phyloP scores from a whole-genome alignment of 2,113 vertebrate species.

The Sorex araneus region DNA sequence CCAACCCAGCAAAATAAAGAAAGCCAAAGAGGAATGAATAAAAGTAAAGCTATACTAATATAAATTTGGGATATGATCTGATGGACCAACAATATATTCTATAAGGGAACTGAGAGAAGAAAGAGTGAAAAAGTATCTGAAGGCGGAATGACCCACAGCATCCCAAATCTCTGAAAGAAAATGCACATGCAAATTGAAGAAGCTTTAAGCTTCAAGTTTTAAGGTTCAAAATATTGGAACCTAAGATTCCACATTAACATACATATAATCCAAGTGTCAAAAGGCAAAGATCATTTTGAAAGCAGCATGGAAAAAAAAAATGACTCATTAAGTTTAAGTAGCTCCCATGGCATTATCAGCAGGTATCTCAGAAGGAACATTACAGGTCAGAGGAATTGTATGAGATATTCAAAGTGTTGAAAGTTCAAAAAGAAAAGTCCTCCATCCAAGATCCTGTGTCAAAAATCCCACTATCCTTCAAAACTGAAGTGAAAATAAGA shows the following conservation, averaged over 20 bases:
- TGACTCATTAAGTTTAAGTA: neutral
- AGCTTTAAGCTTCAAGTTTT: too few relatives aligned
- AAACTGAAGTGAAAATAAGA: neutral
- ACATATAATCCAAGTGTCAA: neutral
- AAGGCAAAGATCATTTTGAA: neutral
- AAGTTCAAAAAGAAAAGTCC: neutral
- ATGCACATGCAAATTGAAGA: neutral
- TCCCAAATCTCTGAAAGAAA: neutral
- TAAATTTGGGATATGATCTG: neutral
- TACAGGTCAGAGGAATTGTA: neutral
- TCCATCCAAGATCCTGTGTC: neutral
- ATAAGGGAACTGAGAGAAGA: neutral
- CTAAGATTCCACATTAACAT: neutral
- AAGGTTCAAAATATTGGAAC: neutral
- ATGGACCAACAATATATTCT: neutral
- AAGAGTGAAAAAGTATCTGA: neutral
- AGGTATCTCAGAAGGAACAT: neutral
- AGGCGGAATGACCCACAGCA: neutral
- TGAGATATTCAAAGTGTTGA: neutral
- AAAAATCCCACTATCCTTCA: neutral
- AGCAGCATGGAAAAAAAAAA: neutral
- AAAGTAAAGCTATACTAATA: neutral
- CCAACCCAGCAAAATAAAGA: neutral
- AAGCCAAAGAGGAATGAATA: neutral
- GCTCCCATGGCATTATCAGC: neutral